Base-by-base conservation (phyloP, 2,888 invertebrate genomes). In the Ischnura elegans region DNA sequence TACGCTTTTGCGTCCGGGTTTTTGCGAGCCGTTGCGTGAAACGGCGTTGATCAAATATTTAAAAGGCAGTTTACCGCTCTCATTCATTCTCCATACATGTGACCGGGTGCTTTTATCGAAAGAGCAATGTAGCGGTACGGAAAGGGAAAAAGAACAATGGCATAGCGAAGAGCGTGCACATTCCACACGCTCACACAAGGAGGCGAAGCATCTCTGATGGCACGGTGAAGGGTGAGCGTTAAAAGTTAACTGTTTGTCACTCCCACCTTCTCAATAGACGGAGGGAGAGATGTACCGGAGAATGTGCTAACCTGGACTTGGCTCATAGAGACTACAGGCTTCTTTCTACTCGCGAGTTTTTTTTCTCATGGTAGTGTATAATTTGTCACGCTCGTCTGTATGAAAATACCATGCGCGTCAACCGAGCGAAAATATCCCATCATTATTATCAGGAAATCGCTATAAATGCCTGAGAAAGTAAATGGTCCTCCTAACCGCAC, bases 121-220 rank as follows among this genome's bases (percentile, higher is more conserved):
- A 76, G 76, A 76, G 76, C 76, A 76, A 76, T 76, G 76, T 76
- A 76, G 76, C 76, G 76, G 76, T 76, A 36, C 76, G 76, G 36
- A 76, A 36, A 76, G 76, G 8, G 51, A 76, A 76, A 76, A 76
- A 76, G 76, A 76, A 76, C 76, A 76, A 76, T 76, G 76, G 76
- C 29, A 76, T 76, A 29, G 76, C n/a, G 76, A 25, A 76, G 76
- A 76, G 76, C 76, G 76, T 76, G 76, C 76, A 76, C 76, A 76
- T 76, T 76, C 76, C 76, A 25, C 36, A 13, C 5, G 36, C 36
- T 10, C 51, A 51, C n/a, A n/a, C n/a, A n/a, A n/a, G 16, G 76
- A 76, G 36, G 36, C 76, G 76, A 36, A 76, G 76, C 76, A 36
- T 76, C 76, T 36, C 76, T 25, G 76, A 76, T 36, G 76, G 25